A percentile compares a stretch with the other conserved stretches of the same genome.
These are phyloP conservation scores for Diarsia rubi DNA, from an alignment of 2,888 invertebrate genomes.

Conservation along the genomic window DNA sequence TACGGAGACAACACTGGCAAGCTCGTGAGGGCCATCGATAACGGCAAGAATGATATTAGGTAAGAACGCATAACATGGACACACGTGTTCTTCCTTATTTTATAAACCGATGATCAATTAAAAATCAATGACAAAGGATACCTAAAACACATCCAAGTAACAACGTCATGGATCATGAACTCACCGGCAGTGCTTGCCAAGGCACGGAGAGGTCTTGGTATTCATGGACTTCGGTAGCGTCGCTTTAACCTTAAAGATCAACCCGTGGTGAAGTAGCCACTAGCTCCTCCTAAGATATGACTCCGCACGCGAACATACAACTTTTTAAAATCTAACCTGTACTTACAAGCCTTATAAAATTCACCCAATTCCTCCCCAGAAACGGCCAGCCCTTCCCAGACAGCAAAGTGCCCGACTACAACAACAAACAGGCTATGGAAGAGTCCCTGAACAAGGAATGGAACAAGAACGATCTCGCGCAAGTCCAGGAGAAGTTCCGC, in stretches of 20 bases:
- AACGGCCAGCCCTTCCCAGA: constrained; percentile 93
- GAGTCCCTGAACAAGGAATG: constrained; percentile 80
- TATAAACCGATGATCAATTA: no score
- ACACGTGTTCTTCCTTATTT: no score
- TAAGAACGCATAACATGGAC: no score
- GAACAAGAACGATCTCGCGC: constrained; percentile 90
- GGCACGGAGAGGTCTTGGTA: neutral
- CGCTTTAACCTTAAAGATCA: no score
- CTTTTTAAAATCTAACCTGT: neutral
- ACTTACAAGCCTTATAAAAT: neutral
- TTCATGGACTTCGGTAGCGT: neutral
- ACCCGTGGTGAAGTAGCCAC: no score
- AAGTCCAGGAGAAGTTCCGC: constrained; percentile 82
- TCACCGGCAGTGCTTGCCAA: no score
- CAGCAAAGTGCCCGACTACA: constrained; percentile 88
- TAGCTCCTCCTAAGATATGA: no score
- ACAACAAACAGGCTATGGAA: constrained; percentile 88
- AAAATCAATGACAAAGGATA: no score
- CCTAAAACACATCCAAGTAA: no score
- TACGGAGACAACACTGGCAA: constrained; percentile 97
- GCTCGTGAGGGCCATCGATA: constrained; percentile 96
- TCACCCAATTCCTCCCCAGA: constrained; percentile 77
- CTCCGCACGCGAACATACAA: no score
- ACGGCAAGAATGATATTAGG: constrained; percentile 95
- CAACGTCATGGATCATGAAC: no score